Evolutionary conservation across 2,797 vertebrate species (phyloP), one percentile per base, ranked within the genome.

Genomic region (Coreius guichenoti): DNA sequence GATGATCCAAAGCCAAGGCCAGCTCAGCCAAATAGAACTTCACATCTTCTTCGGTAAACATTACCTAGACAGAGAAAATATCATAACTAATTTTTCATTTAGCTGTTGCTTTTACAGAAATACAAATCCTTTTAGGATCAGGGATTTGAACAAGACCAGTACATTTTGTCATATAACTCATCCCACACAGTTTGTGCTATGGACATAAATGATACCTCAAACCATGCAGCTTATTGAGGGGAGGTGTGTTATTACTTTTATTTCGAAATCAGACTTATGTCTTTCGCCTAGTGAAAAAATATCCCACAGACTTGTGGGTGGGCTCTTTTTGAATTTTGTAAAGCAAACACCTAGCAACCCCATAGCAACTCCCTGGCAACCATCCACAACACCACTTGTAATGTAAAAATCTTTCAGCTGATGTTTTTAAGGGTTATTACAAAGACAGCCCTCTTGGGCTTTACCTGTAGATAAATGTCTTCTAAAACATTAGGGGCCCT

Each of bases 21-120:
- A 99, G 90, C 93, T 99, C 98, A 87, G 98, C 98, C 89, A 99
- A 93, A 92, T 99, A 99, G 92, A 99, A 99, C 93, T 99, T 99
- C 86, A 99, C 98, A 80, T 99, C 98, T 89, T 99, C 97, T 87
- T 99, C 98, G 2, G 98, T 99, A 93, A 99, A 99, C 98, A 99
- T 99, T 7, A 99, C 98, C 98, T 99, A 65, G 36, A 80, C 19
- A 21, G 26, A 54, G 23, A 67, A 54, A 7, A 69, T 21, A 33
- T 5, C 4, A 69, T 17, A 67, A 76, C 31, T 36, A 56, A 76
- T 56, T 76, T 65, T 56, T 56, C 6, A 76, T 76, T 76, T 54
- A 33, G 29, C 11, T 21, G 33, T 23, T 56, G 49, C 29, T 76
- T 76, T 76, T 36, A 56, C 74, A 76, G 19, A n/a, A 56, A 36